phyloP scores from a whole-genome alignment of 2,797 vertebrate genomes.

The Naso thynnoides region DNA sequence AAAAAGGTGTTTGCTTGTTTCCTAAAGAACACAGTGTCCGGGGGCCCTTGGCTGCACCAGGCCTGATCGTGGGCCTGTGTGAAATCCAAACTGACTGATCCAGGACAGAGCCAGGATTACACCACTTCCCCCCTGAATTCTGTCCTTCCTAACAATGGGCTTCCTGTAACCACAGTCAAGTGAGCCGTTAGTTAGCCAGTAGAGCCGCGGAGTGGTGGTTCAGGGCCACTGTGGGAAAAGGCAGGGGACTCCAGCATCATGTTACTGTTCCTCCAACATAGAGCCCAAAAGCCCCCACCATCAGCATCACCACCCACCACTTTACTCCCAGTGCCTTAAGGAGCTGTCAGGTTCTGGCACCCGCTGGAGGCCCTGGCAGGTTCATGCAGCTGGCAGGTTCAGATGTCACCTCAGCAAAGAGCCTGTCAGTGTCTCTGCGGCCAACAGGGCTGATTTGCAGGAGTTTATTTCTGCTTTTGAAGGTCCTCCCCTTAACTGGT shows the following conservation, averaged over 20 bases:
- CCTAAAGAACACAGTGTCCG: slow-evolving; percentile 76
- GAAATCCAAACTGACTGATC: slow-evolving; percentile 91
- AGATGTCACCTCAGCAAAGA: slow-evolving; percentile 72
- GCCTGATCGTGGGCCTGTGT: slow-evolving; percentile 82
- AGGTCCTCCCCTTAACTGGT: slow-evolving; percentile 25
- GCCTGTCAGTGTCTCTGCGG: slow-evolving; percentile 59
- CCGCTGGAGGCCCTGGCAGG: slow-evolving; percentile 69
- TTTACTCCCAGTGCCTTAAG: slow-evolving; percentile 62
- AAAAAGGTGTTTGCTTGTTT: slow-evolving; percentile 70
- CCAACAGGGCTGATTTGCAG: slow-evolving; percentile 54
- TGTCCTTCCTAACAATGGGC: slow-evolving; percentile 83
- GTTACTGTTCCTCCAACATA: slow-evolving; percentile 79
- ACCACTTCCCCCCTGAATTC: slow-evolving; percentile 84
- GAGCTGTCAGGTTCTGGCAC: slow-evolving; percentile 81
- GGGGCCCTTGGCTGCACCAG: slow-evolving; percentile 78
- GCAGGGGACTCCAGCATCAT: slow-evolving; percentile 78
- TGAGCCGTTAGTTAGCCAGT: slow-evolving; percentile 85
- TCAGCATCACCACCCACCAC: slow-evolving; percentile 65
- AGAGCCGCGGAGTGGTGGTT: slow-evolving; percentile 80
- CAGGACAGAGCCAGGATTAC: slow-evolving; percentile 90
- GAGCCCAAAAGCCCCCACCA: slow-evolving; percentile 55
- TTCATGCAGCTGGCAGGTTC: slow-evolving; percentile 66
- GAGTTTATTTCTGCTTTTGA: slow-evolving; percentile 45
- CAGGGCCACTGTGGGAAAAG: slow-evolving; percentile 87
- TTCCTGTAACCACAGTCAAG: slow-evolving; percentile 87